Evolutionary conservation across 92 coral and sea anemone genomes (phyloP).

Genomic region (Galaxea fascicularis): DNA sequence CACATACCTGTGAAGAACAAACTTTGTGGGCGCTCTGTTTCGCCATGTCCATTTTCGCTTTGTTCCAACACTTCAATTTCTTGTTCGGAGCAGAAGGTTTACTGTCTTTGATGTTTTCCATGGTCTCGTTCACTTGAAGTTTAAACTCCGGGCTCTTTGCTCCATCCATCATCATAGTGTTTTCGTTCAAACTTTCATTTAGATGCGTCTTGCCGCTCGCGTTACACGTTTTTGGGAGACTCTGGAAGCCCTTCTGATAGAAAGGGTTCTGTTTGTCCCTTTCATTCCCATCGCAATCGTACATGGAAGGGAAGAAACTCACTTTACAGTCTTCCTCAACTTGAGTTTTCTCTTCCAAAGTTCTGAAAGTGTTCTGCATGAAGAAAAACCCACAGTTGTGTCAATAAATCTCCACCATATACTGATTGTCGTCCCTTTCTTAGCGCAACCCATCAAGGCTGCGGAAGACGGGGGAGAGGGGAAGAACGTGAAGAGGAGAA

Average conservation of each 20-base stretch:
- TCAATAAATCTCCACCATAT: no score
- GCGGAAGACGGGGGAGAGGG: no score
- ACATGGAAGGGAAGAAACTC: constrained; percentile 27
- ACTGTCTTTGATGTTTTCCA: not conserved
- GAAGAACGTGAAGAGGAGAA: not conserved
- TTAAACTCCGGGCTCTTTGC: not conserved
- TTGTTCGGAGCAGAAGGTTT: not conserved
- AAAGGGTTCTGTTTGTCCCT: not conserved
- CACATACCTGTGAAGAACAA: not conserved
- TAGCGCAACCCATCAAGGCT: no score
- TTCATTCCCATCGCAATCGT: not conserved
- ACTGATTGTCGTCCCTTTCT: no score
- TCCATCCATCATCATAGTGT: not conserved
- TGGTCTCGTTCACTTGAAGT: not conserved
- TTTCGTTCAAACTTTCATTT: not conserved
- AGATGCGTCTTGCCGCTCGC: not conserved
- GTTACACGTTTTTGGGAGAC: not conserved
- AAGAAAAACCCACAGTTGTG: not conserved
- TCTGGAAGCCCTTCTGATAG: not conserved
- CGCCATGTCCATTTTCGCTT: constrained; percentile 9
- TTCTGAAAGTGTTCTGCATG: not conserved
- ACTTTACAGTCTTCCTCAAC: not conserved
- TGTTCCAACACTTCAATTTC: constrained; percentile 1
- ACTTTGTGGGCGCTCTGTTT: not conserved
- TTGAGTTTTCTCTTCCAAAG: constrained; percentile 4